Conservation (phyloP, 1,140 invertebrate genomes). For the Drosophila pseudoananassae region DNA sequence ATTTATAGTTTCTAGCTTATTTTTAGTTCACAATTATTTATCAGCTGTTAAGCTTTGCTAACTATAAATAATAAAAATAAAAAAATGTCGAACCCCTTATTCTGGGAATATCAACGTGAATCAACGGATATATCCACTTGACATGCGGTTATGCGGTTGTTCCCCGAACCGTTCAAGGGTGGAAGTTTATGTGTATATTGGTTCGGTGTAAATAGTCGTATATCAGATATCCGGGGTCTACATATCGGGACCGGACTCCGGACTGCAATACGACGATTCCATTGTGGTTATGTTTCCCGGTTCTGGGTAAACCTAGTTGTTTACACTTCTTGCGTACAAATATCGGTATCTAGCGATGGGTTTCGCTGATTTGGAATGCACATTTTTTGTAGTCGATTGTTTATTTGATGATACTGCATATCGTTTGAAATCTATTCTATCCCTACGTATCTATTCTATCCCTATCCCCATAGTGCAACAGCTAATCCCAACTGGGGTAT, state of each 20-base stretch:
- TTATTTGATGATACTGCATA: constrained; percentile 30
- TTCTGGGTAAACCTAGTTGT: constrained; percentile 17
- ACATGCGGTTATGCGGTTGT: constrained; percentile 37
- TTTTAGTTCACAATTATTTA: neutral
- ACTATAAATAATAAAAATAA: neutral
- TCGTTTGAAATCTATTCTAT: constrained; percentile 17
- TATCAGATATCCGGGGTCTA: constrained; percentile 31
- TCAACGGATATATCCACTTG: constrained; percentile 26
- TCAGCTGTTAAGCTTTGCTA: neutral
- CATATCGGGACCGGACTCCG: neutral
- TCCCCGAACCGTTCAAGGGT: constrained; percentile 20
- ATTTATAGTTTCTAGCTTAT: no score
- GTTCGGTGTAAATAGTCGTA: constrained; percentile 9
- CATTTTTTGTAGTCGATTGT: neutral
- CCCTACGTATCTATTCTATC: no score
- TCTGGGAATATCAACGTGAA: constrained; percentile 7
- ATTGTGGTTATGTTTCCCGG: constrained; percentile 1
- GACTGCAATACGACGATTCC: constrained; percentile 11
- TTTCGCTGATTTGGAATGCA: constrained; percentile 3
- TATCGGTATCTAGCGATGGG: constrained; percentile 14
- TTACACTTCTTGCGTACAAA: constrained; percentile 18
- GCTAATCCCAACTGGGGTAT: no score
- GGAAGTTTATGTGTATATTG: constrained; percentile 5
- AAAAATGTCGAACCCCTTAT: neutral
- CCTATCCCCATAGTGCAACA: no score